phyloP scores from a whole-genome alignment of 2,888 invertebrate species.

The Leptinotarsa tumamoca region DNA sequence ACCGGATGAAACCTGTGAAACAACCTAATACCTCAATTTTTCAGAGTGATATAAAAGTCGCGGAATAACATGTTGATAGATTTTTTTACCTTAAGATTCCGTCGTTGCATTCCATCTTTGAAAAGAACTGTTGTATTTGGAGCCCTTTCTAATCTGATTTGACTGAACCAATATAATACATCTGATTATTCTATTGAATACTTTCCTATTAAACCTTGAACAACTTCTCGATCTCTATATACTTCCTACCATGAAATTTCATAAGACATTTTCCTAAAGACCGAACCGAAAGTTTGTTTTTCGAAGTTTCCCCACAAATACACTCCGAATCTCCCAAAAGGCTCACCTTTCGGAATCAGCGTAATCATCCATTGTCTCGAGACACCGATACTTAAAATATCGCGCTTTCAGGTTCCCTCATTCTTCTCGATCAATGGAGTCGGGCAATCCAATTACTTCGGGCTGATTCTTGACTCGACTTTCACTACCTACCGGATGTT shows the following conservation, averaged over 20 bases:
- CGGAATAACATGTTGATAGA: too few species aligned
- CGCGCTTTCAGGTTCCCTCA: neutral
- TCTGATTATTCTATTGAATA: too few species aligned
- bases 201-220: too few species aligned
- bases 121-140: too few species aligned
- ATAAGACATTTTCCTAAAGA: neutral
- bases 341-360: conserved; percentile 1
- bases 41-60: too few species aligned
- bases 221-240: too few species aligned
- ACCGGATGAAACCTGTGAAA: too few species aligned
- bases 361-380: conserved; percentile 15
- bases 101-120: too few species aligned
- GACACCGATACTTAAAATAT: conserved; percentile 8
- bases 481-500: conserved; percentile 20
- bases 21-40: too few species aligned
- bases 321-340: conserved; percentile 8
- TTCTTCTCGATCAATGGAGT: conserved; percentile 13
- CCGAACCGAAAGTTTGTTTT: conserved; percentile 2
- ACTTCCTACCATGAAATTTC: neutral
- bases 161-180: too few species aligned
- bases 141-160: too few species aligned
- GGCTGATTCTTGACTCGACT: conserved; percentile 1
- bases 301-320: conserved; percentile 4
- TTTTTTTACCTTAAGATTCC: too few species aligned
- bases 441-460: conserved; percentile 11